Evolutionary conservation across 2,797 vertebrate genomes (phyloP), one percentile per base, ranked within the genome.

Genomic region (Sebastiscus tertius): DNA sequence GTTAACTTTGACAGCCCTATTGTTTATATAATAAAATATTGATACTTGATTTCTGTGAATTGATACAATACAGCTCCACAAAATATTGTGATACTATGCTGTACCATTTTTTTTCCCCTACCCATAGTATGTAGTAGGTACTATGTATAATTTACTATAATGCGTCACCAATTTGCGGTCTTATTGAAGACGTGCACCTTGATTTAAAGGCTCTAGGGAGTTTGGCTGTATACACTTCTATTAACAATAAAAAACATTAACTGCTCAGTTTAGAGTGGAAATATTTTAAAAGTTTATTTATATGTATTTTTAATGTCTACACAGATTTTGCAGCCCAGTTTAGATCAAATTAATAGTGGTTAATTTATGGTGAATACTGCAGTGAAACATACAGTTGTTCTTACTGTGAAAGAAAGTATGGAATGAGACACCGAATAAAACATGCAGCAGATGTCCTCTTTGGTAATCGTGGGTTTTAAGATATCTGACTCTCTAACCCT

Each of bases 401-500:
- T 66, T 72, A 24, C 4, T 55, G 42, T 56, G 12, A 79, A 26
- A 22, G 1, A 55, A 46, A 59, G 59, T 13, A 34, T 64, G 49
- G 13, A 46, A 54, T 24, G 13, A 27, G 20, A 34, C 52, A 22
- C 1, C 52, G 61, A 66, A 0, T 52, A 8, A 52, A 52, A 70
- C 59, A 52, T 72, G 24, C 42, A 61, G 8, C 1, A 26, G 9
- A 58, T 58, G 63, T 33, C 0, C 20, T 58, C 18, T 69, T 79
- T 69, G 26, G 22, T 60, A 58, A 66, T 36, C 6, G 24, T 79
- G 55, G 66, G 31, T 7, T 54, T 83, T 52, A 36, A 63, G 76
- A 77, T 27, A 46, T 7, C 63, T 67, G 55, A 84, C 74, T 81
- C 52, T 49, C 27, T 87, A 46, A 78, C 66, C 69, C 33, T 27